Evolutionary conservation across 2,888 invertebrate species (phyloP), one percentile per base, ranked within the genome.

Genomic region (Euphydryas editha): DNA sequence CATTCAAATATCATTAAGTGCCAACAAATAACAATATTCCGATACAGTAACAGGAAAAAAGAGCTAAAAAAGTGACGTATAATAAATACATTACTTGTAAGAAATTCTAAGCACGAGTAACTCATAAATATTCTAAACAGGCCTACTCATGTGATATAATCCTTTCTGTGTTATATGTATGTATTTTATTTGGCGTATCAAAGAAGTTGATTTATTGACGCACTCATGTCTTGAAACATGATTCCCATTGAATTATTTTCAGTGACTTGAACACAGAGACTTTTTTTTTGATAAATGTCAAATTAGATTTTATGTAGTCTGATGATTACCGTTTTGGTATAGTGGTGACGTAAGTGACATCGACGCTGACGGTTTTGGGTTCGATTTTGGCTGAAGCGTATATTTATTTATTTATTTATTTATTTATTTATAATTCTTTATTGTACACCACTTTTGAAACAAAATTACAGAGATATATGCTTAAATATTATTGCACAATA

Each of bases 51-150:
- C 18, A 58, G 44, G 49, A 57, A 57, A 62, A 57, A 62, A 13
- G 51, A 62, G 62, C 44, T 54, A 54, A 65, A 68, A 65, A 68
- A 62, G 30, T 36, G 42, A 42, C 37, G 49, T 37, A 62, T 65
- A 59, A 65, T 68, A 68, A 68, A 65, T 62, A 68, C 44, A 58
- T 55, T 46, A 65, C 54, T 44, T 58, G 61, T 57, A 66, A 49
- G 55, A 62, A 65, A 68, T 54, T 65, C 70, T 56, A 68, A 57
- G 59, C 70, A 70, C 64, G 70, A 51, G 62, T 37, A 55, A 47
- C 56, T 62, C 66, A 72, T 72, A 72, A 66, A 72, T 70, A 70
- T 70, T 66, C 62, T 39, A 65, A 69, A 65, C 63, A 67, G 62
- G 69, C 65, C 55, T 55, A 65, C 61, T 65, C 68, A 60, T 66